These are phyloP conservation scores for Melanchra persicariae DNA, from an alignment of 2,888 invertebrate species.

Conservation along the genomic window DNA sequence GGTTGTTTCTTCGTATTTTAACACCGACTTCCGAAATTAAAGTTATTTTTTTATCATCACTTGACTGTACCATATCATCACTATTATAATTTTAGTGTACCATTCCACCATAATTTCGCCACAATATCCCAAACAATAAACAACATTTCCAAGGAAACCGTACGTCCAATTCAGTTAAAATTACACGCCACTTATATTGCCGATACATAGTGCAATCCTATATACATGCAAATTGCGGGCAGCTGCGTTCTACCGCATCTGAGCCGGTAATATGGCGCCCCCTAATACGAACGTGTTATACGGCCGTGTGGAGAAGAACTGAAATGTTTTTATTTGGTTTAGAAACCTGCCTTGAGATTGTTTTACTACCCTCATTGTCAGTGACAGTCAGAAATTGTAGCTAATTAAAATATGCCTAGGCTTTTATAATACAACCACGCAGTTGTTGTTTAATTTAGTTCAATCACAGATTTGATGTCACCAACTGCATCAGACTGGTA, in stretches of 20 bases:
- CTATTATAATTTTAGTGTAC: not conserved
- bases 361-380: not conserved
- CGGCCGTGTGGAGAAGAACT: not conserved
- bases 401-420: not conserved
- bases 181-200: not conserved
- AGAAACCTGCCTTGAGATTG: not conserved
- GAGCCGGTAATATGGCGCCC: conserved; percentile 27
- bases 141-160: not conserved
- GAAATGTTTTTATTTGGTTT: not conserved
- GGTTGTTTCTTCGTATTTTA: too few species aligned
- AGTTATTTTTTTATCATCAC: not conserved
- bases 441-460: too few species aligned
- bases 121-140: not conserved
- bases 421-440: too few species aligned
- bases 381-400: not conserved
- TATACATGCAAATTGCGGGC: conserved; percentile 30
- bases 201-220: not conserved
- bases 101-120: not conserved
- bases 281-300: conserved; percentile 46
- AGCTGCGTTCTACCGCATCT: conserved; percentile 60
- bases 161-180: not conserved
- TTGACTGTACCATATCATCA: not conserved
- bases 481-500: too few species aligned
- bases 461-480: too few species aligned
- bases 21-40: too few species aligned